These are phyloP conservation scores for Platycercus adscitus DNA, from an alignment of 2,113 vertebrate genomes.

Conservation along the genomic window DNA sequence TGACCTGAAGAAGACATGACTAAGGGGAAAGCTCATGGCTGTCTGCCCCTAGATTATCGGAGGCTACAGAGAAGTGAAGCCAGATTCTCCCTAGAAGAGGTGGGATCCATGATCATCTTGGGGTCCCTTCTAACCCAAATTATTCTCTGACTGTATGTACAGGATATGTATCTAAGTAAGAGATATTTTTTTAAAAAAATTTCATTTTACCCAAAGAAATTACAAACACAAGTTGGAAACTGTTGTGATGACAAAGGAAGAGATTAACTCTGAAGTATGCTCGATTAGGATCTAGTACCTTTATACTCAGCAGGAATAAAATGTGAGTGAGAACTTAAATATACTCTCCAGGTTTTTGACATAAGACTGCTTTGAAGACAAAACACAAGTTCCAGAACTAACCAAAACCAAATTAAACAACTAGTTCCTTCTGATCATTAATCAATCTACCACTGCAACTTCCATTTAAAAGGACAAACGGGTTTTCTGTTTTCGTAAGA, in stretches of 20 bases:
- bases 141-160: neutral
- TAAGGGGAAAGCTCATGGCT: neutral
- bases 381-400: neutral
- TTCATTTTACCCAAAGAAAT: neutral
- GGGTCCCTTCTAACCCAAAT: neutral
- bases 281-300: neutral
- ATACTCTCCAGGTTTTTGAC: neutral
- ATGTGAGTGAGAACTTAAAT: neutral
- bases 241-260: neutral
- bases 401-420: neutral
- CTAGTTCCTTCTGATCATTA: neutral
- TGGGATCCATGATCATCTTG: neutral
- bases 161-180: neutral
- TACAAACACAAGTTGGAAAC: neutral
- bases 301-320: neutral
- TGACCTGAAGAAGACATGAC: neutral
- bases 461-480: neutral
- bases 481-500: neutral
- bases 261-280: neutral
- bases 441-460: neutral
- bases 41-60: neutral
- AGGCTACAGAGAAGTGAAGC: neutral
- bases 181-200: neutral
- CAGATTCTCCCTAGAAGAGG: neutral
- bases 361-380: neutral